Evolutionary conservation across 2,113 vertebrate species (phyloP).

Genomic region (Sclerurus mexicanus): DNA sequence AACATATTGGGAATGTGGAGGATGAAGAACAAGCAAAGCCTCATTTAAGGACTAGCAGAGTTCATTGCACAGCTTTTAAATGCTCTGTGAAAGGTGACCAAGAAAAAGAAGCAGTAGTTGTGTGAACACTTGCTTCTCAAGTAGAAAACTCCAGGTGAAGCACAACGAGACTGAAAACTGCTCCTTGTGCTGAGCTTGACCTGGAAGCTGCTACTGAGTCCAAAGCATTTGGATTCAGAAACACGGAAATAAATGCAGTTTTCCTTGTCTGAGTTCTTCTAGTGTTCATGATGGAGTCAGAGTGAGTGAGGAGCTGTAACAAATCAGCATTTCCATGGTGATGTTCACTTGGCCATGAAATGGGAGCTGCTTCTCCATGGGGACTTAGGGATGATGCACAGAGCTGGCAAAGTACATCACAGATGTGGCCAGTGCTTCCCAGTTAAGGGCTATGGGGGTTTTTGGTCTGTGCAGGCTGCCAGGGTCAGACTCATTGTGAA

Average conservation of each 20-base stretch:
- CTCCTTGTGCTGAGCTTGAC: neutral
- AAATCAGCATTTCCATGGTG: neutral
- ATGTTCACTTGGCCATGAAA: neutral
- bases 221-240: neutral
- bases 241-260: neutral
- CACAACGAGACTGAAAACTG: neutral
- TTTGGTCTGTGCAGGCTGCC: neutral
- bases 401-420: neutral
- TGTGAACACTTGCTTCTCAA: neutral
- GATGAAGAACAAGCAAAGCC: rapidly evolving
- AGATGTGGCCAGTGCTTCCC: neutral
- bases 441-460: neutral
- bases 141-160: neutral
- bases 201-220: neutral
- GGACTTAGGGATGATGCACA: neutral
- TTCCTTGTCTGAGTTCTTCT: neutral
- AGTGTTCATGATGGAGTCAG: neutral
- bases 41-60: neutral
- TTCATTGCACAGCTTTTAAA: neutral
- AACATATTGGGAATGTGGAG: rapidly evolving
- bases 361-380: neutral
- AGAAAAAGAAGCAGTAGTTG: neutral
- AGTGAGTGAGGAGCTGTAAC: neutral
- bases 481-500: neutral
- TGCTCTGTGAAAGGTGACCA: neutral